These are phyloP conservation scores for Okamejei kenojei DNA, from an alignment of 2,797 vertebrate species.

Conservation along the genomic window DNA sequence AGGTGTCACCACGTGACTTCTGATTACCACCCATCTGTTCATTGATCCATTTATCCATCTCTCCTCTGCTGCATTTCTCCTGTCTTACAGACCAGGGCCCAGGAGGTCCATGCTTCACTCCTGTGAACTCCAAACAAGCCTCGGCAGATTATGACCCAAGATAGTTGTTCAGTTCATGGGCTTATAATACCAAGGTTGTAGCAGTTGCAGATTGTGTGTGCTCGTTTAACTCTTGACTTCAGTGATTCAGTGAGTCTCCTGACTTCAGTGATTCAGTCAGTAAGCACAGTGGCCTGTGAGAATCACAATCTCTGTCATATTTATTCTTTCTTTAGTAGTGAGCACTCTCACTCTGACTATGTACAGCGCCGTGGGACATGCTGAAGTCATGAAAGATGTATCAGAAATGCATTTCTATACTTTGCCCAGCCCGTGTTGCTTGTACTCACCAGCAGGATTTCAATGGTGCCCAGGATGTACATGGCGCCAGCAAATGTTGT, in stretches of 20 bases:
- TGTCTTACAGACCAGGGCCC: not conserved
- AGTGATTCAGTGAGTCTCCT: no score
- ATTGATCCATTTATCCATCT: not conserved
- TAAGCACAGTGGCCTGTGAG: no score
- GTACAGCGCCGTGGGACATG: not conserved
- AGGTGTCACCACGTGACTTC: not conserved
- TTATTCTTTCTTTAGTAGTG: no score
- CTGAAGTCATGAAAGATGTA: not conserved
- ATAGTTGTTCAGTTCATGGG: not conserved
- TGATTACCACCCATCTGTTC: no score
- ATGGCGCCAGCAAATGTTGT: conserved; percentile 94
- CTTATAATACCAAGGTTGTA: not conserved
- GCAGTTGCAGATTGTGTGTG: no score
- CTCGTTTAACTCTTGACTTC: no score
- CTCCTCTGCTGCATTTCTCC: not conserved
- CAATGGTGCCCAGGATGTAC: conserved; percentile 97
- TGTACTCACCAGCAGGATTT: conserved; percentile 85
- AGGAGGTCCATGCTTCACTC: not conserved
- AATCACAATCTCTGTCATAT: no score
- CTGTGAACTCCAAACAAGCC: not conserved
- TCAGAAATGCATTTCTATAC: not conserved
- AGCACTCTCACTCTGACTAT: no score
- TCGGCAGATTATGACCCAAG: not conserved
- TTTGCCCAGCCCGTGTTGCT: not conserved
- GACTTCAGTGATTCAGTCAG: no score